phyloP scores from a whole-genome alignment of 2,797 vertebrate species.

The Alca torda region DNA sequence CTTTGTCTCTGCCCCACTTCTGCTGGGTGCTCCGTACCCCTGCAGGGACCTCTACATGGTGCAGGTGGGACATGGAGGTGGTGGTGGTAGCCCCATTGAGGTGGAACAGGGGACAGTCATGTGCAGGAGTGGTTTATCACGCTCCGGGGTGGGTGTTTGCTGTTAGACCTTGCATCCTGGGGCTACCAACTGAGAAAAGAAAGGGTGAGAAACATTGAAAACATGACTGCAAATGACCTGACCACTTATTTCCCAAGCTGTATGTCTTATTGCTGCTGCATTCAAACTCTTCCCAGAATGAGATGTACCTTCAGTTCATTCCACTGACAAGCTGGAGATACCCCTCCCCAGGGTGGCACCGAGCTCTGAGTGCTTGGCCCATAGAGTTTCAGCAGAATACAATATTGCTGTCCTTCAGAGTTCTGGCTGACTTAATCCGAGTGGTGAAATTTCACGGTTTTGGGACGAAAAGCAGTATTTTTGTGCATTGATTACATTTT shows the following conservation, averaged over 20 bases:
- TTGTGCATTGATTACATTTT: not conserved
- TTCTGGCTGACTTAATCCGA: not conserved
- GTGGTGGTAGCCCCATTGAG: not conserved
- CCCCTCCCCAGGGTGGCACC: not conserved
- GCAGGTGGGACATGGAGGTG: not conserved
- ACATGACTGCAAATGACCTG: not conserved
- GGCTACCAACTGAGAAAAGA: not conserved
- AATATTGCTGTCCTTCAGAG: not conserved
- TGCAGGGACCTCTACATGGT: not conserved
- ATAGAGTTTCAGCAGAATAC: not conserved
- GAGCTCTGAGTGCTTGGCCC: not conserved
- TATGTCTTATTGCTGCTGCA: not conserved
- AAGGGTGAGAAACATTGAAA: not conserved
- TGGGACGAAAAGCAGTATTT: not conserved
- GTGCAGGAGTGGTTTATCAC: not conserved
- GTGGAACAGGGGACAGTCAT: not conserved
- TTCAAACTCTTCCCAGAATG: not conserved
- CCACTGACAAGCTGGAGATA: not conserved
- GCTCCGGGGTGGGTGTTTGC: rapidly evolving
- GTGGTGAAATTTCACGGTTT: not conserved
- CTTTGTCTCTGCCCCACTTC: not conserved
- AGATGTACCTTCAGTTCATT: not conserved
- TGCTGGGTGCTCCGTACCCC: not conserved
- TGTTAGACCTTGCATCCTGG: not conserved
- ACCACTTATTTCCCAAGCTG: not conserved